A percentile compares a stretch with the other conserved stretches of the same genome.
These are phyloP conservation scores for Smithornis capensis DNA, from an alignment of 2,113 vertebrate species.

Conservation along the genomic window DNA sequence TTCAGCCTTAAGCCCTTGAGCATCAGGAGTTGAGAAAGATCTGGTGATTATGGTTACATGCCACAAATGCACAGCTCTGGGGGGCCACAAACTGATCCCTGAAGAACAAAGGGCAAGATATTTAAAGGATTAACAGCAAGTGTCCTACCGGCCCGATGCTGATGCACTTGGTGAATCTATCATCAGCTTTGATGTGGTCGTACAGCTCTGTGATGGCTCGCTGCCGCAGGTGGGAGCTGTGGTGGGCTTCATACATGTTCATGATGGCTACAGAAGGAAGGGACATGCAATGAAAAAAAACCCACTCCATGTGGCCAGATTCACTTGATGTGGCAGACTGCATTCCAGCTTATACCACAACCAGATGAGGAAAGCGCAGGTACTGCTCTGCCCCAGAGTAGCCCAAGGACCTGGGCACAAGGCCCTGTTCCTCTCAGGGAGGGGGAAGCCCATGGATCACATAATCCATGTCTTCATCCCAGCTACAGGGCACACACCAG, in stretches of 20 bases:
- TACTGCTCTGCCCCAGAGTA: not conserved
- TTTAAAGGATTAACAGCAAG: not conserved
- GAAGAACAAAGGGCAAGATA: not conserved
- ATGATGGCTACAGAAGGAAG: conserved; percentile 73
- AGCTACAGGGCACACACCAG: not conserved
- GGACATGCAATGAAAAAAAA: not conserved
- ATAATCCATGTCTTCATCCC: not conserved
- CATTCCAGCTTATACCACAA: not conserved
- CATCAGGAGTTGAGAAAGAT: not conserved
- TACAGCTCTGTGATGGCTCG: conserved; percentile 80
- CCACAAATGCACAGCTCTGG: not conserved
- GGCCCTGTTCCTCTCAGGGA: not conserved
- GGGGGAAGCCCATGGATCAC: not conserved
- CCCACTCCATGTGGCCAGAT: not conserved
- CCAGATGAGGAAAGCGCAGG: not conserved
- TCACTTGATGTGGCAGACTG: not conserved
- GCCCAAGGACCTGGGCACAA: not conserved
- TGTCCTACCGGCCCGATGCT: conserved; percentile 89
- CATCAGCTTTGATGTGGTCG: conserved; percentile 89
- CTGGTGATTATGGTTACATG: not conserved
- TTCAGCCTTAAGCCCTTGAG: not conserved
- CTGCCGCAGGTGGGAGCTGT: conserved; percentile 78
- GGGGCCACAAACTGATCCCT: not conserved
- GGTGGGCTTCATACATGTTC: conserved; percentile 88
- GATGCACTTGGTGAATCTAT: conserved; percentile 90